Base-by-base conservation (phyloP, 2,888 invertebrate genomes). In the Drosophila flavopinicola region DNA sequence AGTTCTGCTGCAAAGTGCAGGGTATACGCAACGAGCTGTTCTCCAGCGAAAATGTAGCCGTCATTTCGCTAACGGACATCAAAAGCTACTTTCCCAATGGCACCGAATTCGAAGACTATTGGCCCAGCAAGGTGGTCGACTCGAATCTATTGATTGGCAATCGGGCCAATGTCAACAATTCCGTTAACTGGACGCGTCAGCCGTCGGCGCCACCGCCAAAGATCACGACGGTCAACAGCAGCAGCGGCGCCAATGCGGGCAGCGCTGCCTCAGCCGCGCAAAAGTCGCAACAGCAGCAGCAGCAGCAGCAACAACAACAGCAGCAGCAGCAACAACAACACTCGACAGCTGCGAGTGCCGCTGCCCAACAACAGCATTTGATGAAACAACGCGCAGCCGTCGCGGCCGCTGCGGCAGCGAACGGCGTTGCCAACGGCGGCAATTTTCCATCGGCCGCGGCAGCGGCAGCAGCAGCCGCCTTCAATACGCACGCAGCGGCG, bases 1-100 rank as follows among this genome's bases (percentile, higher is more conserved):
- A 97, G 91, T 97, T 98, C 91, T 97, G 97, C 92, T 97, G 97
- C 91, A 97, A 97, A 92, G 97, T 98, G 73, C 97, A 97, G 91
- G 97, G 97, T 48, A 97, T 97, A 78, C 93, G 97, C 72, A 97
- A 97, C 88, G 97, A 97, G 92, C 91, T 97, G 61, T 97, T 97
- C 91, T 96, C 96, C 15, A 96, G 96, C 92, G 97, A 97, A 88
- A 96, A 96, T 7, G 97, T 97, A 91, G 95, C 96, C 52, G 97
- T 97, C 85, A 97, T 97, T 63, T 97, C 96, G 92, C 93, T 97
- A 78, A 94, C 95, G 33, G 97, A 97, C 91, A 96, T 97, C 80
- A 96, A 96, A 90, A 96, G 96, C 90, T 97, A 97, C 89, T 97
- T 97, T 85, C 97, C 97, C 0, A 95, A 95, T 6, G 96, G 96